Conservation (phyloP, 2,888 invertebrate species). For the Bombylius major region DNA sequence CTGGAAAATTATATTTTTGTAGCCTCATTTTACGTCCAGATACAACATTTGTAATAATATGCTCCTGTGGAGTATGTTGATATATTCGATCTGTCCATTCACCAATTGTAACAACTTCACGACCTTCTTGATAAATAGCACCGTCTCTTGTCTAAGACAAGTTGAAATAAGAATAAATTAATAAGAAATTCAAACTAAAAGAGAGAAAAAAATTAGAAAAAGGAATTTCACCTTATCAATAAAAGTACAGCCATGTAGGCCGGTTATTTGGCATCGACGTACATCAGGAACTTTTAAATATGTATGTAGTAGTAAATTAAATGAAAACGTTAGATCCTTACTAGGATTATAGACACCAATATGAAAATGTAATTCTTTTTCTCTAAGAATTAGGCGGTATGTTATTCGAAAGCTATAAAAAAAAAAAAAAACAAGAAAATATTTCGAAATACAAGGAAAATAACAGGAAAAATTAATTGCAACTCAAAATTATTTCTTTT, state of each 20-base stretch:
- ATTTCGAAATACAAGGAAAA: no score
- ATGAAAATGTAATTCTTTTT: conserved; percentile 85
- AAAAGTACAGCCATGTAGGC: conserved; percentile 81
- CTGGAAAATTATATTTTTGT: conserved; percentile 89
- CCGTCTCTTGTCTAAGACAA: conserved; percentile 61
- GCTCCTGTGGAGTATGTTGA: conserved; percentile 84
- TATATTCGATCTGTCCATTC: conserved; percentile 92
- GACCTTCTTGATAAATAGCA: conserved; percentile 75
- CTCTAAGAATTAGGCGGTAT: conserved; percentile 81
- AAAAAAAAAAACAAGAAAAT: not conserved
- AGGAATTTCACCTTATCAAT: conserved; percentile 62
- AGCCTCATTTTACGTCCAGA: conserved; percentile 85
- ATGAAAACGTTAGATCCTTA: conserved; percentile 79
- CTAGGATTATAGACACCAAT: conserved; percentile 90
- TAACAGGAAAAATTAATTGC: no score
- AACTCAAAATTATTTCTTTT: no score
- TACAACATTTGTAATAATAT: conserved; percentile 85
- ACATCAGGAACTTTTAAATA: conserved; percentile 95
- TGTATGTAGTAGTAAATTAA: conserved; percentile 86
- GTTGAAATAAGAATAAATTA: not conserved
- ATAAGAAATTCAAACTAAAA: not conserved
- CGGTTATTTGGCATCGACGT: conserved; percentile 79
- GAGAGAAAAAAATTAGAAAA: no score
- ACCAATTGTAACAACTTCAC: conserved; percentile 78
- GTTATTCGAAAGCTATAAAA: conserved; percentile 70